Percentiles rank a stretch among this genome's conserved stretches.
These are phyloP conservation scores for Rostratula benghalensis DNA, from an alignment of 2,113 vertebrate genomes.

Conservation along the genomic window DNA sequence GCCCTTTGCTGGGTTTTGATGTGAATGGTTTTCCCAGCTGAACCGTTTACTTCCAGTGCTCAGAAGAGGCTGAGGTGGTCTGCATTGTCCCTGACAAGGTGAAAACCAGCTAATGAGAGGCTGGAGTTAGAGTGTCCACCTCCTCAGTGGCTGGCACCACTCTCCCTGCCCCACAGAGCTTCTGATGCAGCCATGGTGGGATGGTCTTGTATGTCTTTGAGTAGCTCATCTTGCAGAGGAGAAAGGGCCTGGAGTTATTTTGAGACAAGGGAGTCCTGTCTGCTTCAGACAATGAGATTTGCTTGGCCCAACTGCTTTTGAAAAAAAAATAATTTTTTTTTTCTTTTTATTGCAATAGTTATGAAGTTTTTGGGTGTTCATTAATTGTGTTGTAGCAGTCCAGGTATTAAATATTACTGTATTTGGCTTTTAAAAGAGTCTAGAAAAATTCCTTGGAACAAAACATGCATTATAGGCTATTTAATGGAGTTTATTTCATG, in stretches of 20 bases:
- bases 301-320: neutral
- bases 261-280: neutral
- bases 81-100: neutral
- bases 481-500: neutral
- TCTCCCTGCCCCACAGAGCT: neutral
- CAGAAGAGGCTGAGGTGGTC: neutral
- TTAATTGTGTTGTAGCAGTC: neutral
- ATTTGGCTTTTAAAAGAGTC: neutral
- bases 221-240: neutral
- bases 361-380: neutral
- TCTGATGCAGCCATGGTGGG: neutral
- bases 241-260: neutral
- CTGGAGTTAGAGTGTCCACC: neutral
- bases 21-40: neutral
- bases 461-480: neutral
- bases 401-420: neutral
- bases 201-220: neutral
- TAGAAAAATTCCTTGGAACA: neutral
- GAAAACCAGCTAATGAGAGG: neutral
- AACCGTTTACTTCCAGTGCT: neutral
- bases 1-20: neutral
- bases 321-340: neutral
- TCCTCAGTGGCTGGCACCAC: fast-evolving
- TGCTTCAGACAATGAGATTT: neutral
- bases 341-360: neutral